phyloP scores from a whole-genome alignment of 2,797 vertebrate species.

The Falco biarmicus region DNA sequence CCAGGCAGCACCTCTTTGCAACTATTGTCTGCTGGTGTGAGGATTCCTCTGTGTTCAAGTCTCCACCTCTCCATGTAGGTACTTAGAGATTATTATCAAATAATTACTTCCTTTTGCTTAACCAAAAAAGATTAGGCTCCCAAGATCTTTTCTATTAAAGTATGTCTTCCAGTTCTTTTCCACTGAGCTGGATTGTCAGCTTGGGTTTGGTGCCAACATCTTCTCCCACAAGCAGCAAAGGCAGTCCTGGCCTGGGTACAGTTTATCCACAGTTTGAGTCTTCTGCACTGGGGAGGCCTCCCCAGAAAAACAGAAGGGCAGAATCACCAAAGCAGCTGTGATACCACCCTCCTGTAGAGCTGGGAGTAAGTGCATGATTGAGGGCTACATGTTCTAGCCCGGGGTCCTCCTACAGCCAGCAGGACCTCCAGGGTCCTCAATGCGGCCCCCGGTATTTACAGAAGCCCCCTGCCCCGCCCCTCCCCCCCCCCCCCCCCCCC shows the following conservation, averaged over 20 bases:
- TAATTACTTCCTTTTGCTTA: conserved; percentile 55
- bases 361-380: background rate
- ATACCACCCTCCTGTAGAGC: background rate
- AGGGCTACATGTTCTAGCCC: background rate
- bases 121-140: background rate
- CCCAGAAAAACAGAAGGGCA: background rate
- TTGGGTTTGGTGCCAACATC: background rate
- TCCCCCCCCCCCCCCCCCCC: no score
- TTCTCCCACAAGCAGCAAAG: background rate
- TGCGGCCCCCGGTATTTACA: no score
- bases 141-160: conserved; percentile 15
- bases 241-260: background rate
- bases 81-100: conserved; percentile 59
- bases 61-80: conserved; percentile 16
- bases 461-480: no score
- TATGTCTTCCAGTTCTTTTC: background rate
- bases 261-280: background rate
- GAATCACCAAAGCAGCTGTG: background rate
- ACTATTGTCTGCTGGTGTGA: background rate
- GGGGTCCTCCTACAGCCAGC: no score
- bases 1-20: background rate
- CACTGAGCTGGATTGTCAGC: background rate
- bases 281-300: background rate
- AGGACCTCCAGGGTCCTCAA: no score
- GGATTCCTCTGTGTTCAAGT: conserved; percentile 3